Evolutionary conservation across 2,113 vertebrate species (phyloP), one percentile per base, ranked within the genome.

Genomic region (Eptatretus burgeri): DNA sequence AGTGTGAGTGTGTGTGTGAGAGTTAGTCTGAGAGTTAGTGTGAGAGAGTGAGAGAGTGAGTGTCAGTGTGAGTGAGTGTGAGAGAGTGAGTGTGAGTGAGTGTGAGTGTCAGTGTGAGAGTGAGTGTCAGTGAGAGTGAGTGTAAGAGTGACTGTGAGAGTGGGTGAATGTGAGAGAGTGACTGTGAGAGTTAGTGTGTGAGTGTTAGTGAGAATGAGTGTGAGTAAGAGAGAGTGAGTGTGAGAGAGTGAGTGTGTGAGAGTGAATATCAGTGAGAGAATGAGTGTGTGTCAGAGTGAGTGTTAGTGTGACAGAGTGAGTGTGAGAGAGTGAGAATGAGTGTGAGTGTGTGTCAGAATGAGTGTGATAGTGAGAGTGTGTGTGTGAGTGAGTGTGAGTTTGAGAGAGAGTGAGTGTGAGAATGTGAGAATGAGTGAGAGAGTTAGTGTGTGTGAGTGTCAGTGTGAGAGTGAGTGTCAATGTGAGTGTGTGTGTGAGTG

Each of bases 261-360:
- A 14, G 2, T 56, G 52, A 56, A 17, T 56, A 17, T 2, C 14
- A 56, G 52, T 56, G 52, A 56, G 52, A 14, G 2, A 14, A 14
- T 56, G 52, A 56, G 52, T 56, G 52, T 14, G 52, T 56, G 52
- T 56, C 52, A 14, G 52, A 56, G 52, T 56, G 52, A 56, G 52
- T 56, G 2, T 56, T 17, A 14, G 52, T 14, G 52, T 56, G 52
- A 14, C 52, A 14, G 2, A 56, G 52, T 56, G 52, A 56, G 52
- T 56, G 52, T n/a, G n/a, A n/a, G n/a, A n/a, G n/a, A n/a, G n/a
- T n/a, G n/a, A n/a, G n/a, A n/a, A n/a, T n/a, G n/a, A n/a, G n/a
- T n/a, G n/a, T n/a, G n/a, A n/a, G n/a, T n/a, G n/a, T n/a, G n/a
- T n/a, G n/a, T n/a, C n/a, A n/a, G n/a, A n/a, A n/a, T n/a, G n/a